phyloP scores from a whole-genome alignment of 2,888 invertebrate genomes.

The Spilarctia lutea region DNA sequence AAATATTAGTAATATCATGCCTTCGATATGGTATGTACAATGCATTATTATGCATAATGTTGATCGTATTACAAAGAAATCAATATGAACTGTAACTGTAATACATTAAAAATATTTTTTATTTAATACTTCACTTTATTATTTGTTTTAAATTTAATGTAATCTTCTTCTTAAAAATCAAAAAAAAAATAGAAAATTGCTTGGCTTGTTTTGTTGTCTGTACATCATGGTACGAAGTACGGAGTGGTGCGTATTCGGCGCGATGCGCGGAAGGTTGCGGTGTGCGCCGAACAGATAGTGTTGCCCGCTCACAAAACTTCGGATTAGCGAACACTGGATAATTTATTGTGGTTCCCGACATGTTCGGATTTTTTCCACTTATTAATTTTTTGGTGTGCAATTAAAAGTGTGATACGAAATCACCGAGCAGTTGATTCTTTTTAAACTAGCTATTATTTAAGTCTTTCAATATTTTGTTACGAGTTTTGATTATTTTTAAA shows the following conservation, averaged over 20 bases:
- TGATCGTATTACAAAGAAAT: too few relatives aligned
- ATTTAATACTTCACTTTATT: too few relatives aligned
- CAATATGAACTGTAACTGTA: too few relatives aligned
- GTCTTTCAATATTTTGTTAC: too few relatives aligned
- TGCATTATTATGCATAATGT: too few relatives aligned
- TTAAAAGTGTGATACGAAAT: constrained; percentile 17
- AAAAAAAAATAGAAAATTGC: not conserved
- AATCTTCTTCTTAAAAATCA: not conserved
- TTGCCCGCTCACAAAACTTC: constrained; percentile 69
- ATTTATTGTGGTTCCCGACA: constrained; percentile 69
- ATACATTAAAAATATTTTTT: too few relatives aligned
- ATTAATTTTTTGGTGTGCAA: constrained; percentile 29
- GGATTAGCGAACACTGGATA: constrained; percentile 68
- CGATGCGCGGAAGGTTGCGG: constrained; percentile 83
- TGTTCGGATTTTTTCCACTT: constrained; percentile 40
- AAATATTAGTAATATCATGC: too few relatives aligned
- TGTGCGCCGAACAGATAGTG: constrained; percentile 83
- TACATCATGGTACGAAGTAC: constrained; percentile 46
- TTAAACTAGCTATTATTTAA: too few relatives aligned
- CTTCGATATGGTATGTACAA: too few relatives aligned
- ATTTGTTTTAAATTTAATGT: too few relatives aligned
- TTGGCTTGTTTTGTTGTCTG: constrained; percentile 55
- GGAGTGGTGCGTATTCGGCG: constrained; percentile 69
- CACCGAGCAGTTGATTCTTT: not conserved
- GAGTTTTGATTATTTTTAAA: too few relatives aligned